Evolutionary conservation across 2,888 invertebrate species (phyloP).

Genomic region (Phengaris arion): DNA sequence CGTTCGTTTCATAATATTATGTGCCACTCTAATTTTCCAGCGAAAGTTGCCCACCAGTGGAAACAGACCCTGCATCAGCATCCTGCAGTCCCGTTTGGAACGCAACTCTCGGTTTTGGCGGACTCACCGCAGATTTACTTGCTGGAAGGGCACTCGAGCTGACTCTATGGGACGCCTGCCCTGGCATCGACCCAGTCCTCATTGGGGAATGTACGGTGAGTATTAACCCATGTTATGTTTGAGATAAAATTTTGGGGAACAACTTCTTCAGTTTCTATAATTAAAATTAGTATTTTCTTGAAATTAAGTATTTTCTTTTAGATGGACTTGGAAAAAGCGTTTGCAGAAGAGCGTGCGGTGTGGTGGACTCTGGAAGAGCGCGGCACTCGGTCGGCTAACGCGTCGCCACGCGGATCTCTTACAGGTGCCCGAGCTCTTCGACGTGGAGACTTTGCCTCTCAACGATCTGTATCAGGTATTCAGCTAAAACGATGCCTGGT

Average conservation of each 20-base stretch:
- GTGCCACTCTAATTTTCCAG: slow-evolving; percentile 61
- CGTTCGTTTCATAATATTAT: too few species aligned
- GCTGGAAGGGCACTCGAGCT: slow-evolving; percentile 91
- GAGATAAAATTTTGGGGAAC: neutral
- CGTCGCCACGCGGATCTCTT: slow-evolving; percentile 89
- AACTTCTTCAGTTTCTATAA: neutral
- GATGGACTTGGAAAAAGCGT: slow-evolving; percentile 89
- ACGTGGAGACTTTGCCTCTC: slow-evolving; percentile 86
- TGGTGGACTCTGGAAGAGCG: slow-evolving; percentile 95
- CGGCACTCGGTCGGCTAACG: slow-evolving; percentile 86
- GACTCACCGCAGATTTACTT: slow-evolving; percentile 87
- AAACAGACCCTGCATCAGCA: slow-evolving; percentile 91
- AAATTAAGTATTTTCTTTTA: slow-evolving; percentile 41
- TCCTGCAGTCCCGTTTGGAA: slow-evolving; percentile 96
- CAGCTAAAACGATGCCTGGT: slow-evolving; percentile 25
- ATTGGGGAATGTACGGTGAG: slow-evolving; percentile 87
- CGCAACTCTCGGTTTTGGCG: slow-evolving; percentile 90
- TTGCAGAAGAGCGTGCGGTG: slow-evolving; percentile 91
- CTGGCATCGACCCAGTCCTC: slow-evolving; percentile 89
- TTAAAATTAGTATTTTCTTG: neutral
- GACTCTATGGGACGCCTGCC: slow-evolving; percentile 92
- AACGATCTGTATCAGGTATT: slow-evolving; percentile 84
- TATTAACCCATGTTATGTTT: neutral
- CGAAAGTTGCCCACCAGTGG: slow-evolving; percentile 86
- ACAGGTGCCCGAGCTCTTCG: slow-evolving; percentile 84